A percentile compares a stretch with the other conserved stretches of the same genome.
These are phyloP conservation scores for Oreonectes daqikongensis DNA, from an alignment of 2,797 vertebrate genomes.

Conservation along the genomic window DNA sequence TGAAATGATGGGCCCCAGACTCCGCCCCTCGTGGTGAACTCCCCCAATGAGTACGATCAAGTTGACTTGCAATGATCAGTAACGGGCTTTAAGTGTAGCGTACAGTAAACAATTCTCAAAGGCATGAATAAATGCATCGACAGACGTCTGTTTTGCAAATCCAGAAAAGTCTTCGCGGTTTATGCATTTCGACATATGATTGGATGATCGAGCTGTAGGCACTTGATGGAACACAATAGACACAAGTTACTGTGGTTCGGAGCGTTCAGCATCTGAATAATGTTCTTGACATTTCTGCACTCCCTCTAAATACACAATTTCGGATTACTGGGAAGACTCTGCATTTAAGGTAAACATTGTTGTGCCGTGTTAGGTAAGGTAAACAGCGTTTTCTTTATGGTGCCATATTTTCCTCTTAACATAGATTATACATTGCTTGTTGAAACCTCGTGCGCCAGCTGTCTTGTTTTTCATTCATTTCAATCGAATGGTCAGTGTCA, in stretches of 20 bases:
- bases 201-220: not conserved
- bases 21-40: conserved; percentile 56
- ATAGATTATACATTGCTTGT: not conserved
- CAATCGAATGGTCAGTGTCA: not conserved
- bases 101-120: conserved; percentile 54
- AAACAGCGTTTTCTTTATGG: not conserved
- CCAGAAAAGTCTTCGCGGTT: not conserved
- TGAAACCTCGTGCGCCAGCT: not conserved
- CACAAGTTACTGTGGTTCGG: conserved; percentile 28
- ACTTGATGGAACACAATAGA: conserved; percentile 33
- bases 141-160: not conserved
- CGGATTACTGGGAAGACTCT: not conserved
- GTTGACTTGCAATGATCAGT: conserved; percentile 27
- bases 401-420: too few relatives aligned
- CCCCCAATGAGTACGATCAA: conserved; percentile 49
- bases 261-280: conserved; percentile 6
- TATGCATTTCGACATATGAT: not conserved
- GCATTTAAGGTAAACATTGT: conserved; percentile 24
- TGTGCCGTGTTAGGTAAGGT: too few relatives aligned
- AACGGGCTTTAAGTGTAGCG: conserved; percentile 41
- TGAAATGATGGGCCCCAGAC: not conserved
- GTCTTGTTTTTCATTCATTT: not conserved
- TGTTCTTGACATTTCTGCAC: conserved; percentile 27
- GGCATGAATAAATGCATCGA: not conserved
- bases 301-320: not conserved